A percentile compares a stretch with the other conserved stretches of the same genome.
Conservation (phyloP, 2,797 vertebrate species). For the Poecilia picta region DNA sequence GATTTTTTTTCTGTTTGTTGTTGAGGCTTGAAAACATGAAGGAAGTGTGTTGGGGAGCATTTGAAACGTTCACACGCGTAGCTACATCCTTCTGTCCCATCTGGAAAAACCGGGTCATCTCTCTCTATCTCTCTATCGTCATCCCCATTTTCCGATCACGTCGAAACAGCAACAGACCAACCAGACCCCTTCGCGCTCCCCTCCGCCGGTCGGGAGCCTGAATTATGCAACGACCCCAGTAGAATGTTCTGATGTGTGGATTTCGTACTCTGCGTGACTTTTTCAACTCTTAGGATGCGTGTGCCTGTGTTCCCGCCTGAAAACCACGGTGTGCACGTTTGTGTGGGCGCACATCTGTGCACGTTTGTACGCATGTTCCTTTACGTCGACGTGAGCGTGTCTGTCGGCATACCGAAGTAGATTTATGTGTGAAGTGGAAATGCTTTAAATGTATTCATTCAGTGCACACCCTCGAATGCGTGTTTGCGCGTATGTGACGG, state of each 20-base stretch:
- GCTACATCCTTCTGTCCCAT: slow-evolving; percentile 70
- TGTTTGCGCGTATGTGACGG: slow-evolving; percentile 21
- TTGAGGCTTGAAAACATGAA: slow-evolving; percentile 80
- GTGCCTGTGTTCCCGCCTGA: slow-evolving; percentile 75
- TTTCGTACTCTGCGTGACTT: slow-evolving; percentile 83
- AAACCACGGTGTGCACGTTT: slow-evolving; percentile 55
- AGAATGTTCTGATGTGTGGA: slow-evolving; percentile 85
- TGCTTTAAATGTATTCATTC: slow-evolving; percentile 47
- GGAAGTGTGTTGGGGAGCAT: slow-evolving; percentile 76
- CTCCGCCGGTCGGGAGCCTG: slow-evolving; percentile 74
- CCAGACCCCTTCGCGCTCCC: slow-evolving; percentile 82
- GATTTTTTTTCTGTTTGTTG: slow-evolving; percentile 77
- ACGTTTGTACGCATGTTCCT: slow-evolving; percentile 41
- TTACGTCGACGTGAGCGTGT: slow-evolving; percentile 49
- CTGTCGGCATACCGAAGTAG: slow-evolving; percentile 55
- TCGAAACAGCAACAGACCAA: slow-evolving; percentile 64
- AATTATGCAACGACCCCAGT: slow-evolving; percentile 87
- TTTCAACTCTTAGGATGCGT: slow-evolving; percentile 74
- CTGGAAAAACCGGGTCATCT: slow-evolving; percentile 66
- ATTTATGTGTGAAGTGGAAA: slow-evolving; percentile 53
- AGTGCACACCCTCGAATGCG: slow-evolving; percentile 59
- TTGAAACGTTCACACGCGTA: slow-evolving; percentile 74
- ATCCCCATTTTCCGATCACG: slow-evolving; percentile 51
- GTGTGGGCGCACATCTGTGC: slow-evolving; percentile 18
- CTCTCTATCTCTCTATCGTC: slow-evolving; percentile 32